Evolutionary conservation across 2,888 invertebrate species (phyloP).

Genomic region (Brachyptera risi): DNA sequence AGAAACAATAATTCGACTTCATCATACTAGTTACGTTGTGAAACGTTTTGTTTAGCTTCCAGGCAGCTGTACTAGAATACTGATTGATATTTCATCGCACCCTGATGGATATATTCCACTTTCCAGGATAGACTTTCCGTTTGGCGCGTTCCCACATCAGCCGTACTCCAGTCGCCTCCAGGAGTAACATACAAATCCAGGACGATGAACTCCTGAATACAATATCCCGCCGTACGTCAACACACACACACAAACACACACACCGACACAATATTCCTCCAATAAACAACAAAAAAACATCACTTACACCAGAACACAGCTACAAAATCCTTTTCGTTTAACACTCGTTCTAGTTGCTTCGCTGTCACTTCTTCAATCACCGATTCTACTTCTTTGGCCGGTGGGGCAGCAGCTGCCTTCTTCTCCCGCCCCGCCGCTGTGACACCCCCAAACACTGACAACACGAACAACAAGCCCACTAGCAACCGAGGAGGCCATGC

Average conservation of each 20-base stretch:
- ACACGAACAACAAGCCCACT: constrained; percentile 17
- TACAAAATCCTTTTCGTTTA: constrained; percentile 89
- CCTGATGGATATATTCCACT: no score
- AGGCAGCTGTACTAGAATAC: no score
- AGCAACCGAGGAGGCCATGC: constrained; percentile 29
- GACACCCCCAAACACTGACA: constrained; percentile 38
- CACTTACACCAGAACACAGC: constrained; percentile 97
- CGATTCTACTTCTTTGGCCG: constrained; percentile 53
- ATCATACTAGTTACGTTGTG: no score
- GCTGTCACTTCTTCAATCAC: constrained; percentile 91
- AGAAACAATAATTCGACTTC: no score
- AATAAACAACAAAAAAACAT: no score
- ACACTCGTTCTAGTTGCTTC: constrained; percentile 84
- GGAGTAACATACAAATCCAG: background rate
- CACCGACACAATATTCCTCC: background rate
- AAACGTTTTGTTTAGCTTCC: no score
- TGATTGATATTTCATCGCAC: no score
- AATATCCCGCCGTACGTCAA: background rate
- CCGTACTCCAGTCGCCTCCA: background rate
- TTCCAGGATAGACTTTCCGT: background rate
- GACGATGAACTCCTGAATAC: background rate
- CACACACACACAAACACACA: constrained; percentile 12
- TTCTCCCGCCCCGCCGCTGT: constrained; percentile 45
- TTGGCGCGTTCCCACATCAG: no score
- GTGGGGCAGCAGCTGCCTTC: constrained; percentile 43